Conservation (phyloP, 2,797 vertebrate species). For the Gymnopithys bicolor region DNA sequence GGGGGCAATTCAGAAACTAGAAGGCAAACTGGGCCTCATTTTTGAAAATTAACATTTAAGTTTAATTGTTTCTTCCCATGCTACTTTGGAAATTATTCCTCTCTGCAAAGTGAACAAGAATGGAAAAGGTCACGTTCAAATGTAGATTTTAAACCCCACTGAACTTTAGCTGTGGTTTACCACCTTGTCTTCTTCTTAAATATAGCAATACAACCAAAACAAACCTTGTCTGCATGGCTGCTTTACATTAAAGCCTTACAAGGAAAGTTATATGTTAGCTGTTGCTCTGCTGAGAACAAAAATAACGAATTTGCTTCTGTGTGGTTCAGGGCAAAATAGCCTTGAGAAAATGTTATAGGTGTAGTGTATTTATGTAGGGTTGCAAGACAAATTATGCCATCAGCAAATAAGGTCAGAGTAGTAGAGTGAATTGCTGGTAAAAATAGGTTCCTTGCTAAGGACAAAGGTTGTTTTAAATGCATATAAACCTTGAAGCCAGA, state of each 20-base stretch:
- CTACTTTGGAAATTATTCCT: conserved; percentile 42
- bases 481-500: conserved; percentile 53
- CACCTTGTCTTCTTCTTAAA: conserved; percentile 40
- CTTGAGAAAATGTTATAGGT: conserved; percentile 77
- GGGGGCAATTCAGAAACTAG: not conserved
- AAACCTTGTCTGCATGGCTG: conserved; percentile 27
- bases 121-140: conserved; percentile 57
- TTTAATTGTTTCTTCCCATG: conserved; percentile 58
- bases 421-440: conserved; percentile 47
- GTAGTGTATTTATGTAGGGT: conserved; percentile 74
- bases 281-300: conserved; percentile 47
- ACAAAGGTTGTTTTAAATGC: conserved; percentile 56
- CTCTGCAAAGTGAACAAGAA: conserved; percentile 12
- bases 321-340: conserved; percentile 73
- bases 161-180: conserved; percentile 21
- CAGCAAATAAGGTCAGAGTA: conserved; percentile 77
- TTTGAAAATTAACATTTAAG: conserved; percentile 65
- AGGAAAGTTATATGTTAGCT: conserved; percentile 64
- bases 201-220: conserved; percentile 22
- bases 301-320: conserved; percentile 74
- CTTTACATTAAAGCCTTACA: conserved; percentile 52
- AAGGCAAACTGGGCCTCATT: conserved; percentile 28
- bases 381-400: conserved; percentile 80
- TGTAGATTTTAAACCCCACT: not conserved
- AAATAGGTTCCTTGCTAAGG: conserved; percentile 50